Conservation (phyloP, 2,113 vertebrate genomes). For the Setophaga coronata region DNA sequence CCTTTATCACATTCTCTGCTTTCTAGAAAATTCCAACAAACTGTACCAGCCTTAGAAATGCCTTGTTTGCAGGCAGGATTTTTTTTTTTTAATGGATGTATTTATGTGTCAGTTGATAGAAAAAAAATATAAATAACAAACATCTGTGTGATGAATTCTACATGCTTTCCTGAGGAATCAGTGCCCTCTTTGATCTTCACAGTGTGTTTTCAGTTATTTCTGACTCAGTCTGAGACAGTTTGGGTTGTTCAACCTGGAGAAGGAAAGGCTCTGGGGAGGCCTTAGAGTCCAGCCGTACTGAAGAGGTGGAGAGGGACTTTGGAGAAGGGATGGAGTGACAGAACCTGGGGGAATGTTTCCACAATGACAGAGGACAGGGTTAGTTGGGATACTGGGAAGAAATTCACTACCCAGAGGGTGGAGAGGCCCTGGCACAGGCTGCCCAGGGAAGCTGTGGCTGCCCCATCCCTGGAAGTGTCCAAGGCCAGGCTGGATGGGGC, state of each 20-base stretch:
- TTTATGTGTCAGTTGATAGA: background rate
- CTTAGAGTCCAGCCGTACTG: background rate
- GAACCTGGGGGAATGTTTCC: background rate
- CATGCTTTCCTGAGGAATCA: background rate
- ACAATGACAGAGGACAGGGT: background rate
- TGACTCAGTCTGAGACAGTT: background rate
- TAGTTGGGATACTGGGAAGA: background rate
- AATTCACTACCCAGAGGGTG: background rate
- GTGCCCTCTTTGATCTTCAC: conserved; percentile 39
- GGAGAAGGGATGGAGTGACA: background rate
- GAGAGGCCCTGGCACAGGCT: background rate
- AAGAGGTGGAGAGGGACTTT: background rate
- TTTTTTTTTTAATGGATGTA: background rate
- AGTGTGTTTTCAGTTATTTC: conserved; percentile 17
- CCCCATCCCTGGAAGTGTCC: background rate
- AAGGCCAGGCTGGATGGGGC: background rate
- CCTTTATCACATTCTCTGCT: background rate
- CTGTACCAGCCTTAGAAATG: background rate
- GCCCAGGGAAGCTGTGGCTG: background rate
- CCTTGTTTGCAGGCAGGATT: background rate
- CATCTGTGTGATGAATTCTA: background rate
- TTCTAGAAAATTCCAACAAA: background rate
- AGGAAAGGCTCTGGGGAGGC: background rate
- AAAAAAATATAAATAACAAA: background rate
- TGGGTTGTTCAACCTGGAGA: background rate